Evolutionary conservation across 2,888 invertebrate species (phyloP).

Genomic region (Leptinotarsa haldemani): DNA sequence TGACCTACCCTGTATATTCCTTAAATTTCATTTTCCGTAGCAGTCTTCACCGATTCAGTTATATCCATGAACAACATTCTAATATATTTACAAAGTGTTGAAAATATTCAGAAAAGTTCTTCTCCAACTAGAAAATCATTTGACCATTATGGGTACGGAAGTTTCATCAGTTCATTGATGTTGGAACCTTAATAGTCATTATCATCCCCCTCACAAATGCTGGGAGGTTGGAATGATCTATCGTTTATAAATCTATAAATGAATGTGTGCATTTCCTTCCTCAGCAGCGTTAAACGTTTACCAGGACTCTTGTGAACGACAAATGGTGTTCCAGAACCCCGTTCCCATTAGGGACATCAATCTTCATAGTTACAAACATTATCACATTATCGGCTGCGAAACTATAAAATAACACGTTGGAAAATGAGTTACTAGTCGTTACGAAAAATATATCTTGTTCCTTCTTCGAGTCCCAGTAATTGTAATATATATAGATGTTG

Average conservation of each 20-base stretch:
- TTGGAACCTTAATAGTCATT: too few species aligned
- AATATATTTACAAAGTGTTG: too few species aligned
- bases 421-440: background rate
- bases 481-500: conserved; percentile 17
- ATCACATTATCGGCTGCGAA: conserved; percentile 26
- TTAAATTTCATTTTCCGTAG: too few species aligned
- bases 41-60: too few species aligned
- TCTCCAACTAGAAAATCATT: too few species aligned
- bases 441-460: background rate
- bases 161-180: too few species aligned
- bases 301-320: conserved; percentile 1
- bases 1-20: too few species aligned
- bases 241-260: background rate
- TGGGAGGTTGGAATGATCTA: background rate
- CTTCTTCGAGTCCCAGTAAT: conserved; percentile 6
- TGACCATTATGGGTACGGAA: too few species aligned
- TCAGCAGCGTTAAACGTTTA: conserved; percentile 4
- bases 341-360: conserved; percentile 20
- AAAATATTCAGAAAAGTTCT: too few species aligned
- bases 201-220: background rate
- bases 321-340: conserved; percentile 15
- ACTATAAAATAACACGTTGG: conserved; percentile 29
- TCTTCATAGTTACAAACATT: conserved; percentile 28
- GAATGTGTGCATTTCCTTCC: background rate
- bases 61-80: too few species aligned